Evolutionary conservation across 2,797 vertebrate species (phyloP).

Genomic region (Rachycentron canadum): DNA sequence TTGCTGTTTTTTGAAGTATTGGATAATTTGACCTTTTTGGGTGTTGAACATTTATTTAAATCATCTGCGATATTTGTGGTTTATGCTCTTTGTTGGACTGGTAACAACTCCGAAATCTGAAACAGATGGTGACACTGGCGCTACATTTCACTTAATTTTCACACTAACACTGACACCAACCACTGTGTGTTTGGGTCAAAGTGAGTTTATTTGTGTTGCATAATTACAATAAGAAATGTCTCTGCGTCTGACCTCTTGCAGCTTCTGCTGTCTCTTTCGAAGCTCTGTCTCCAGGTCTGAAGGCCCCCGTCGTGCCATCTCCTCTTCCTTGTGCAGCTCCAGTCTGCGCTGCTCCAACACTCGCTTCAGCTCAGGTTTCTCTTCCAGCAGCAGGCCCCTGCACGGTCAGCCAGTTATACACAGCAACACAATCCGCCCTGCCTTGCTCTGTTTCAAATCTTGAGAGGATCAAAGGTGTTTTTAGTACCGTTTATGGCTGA

Average conservation of each 20-base stretch:
- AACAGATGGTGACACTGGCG: too few species aligned
- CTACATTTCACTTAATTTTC: not conserved
- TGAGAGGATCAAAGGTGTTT: not conserved
- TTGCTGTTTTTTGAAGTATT: too few species aligned
- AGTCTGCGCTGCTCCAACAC: conserved; percentile 84
- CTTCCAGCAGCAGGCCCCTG: conserved; percentile 84
- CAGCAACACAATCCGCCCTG: not conserved
- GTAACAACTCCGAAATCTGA: too few species aligned
- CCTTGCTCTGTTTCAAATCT: not conserved
- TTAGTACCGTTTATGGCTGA: conserved; percentile 85
- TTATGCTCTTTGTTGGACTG: too few species aligned
- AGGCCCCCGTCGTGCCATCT: conserved; percentile 77
- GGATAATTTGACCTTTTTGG: too few species aligned
- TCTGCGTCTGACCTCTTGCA: conserved; percentile 77
- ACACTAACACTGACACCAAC: not conserved
- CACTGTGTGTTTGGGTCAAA: not conserved
- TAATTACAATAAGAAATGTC: not conserved
- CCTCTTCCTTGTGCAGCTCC: conserved; percentile 82
- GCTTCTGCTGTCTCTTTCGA: conserved; percentile 85
- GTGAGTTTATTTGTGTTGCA: not conserved
- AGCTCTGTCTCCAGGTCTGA: conserved; percentile 88
- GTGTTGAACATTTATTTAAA: too few species aligned
- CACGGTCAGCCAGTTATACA: not conserved
- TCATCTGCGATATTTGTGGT: too few species aligned
- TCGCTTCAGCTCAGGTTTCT: conserved; percentile 84